These are phyloP conservation scores for Procapra przewalskii DNA, from an alignment of 2,113 vertebrate species.

Conservation along the genomic window DNA sequence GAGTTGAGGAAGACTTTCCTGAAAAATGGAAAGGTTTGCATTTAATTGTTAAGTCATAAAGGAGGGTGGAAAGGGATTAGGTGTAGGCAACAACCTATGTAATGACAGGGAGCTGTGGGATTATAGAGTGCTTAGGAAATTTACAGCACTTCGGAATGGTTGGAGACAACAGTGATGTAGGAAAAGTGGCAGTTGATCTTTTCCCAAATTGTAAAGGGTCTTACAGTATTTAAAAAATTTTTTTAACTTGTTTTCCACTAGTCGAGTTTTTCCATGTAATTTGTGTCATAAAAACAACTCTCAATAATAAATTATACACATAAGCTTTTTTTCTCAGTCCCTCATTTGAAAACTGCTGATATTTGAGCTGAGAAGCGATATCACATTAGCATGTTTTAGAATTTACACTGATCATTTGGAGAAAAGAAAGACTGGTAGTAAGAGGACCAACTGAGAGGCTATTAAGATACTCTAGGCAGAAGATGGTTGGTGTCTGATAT, in stretches of 20 bases:
- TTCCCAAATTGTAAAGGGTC: neutral
- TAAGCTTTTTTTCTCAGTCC: neutral
- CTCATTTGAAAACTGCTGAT: constrained; percentile 27
- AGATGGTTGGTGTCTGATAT: neutral
- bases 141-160: neutral
- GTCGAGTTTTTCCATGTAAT: neutral
- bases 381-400: neutral
- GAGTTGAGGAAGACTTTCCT: neutral
- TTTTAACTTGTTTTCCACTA: neutral
- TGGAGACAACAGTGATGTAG: constrained; percentile 15
- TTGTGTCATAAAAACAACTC: neutral
- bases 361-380: neutral
- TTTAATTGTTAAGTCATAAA: neutral
- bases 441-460: neutral
- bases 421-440: neutral
- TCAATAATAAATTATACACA: neutral
- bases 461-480: neutral
- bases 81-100: neutral
- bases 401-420: constrained; percentile 20
- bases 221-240: neutral
- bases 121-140: neutral
- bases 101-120: neutral
- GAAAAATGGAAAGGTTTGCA: neutral
- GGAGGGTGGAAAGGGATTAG: neutral
- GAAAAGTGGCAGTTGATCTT: neutral